Conservation (phyloP, 2,888 invertebrate species). For the Athalia circularis region DNA sequence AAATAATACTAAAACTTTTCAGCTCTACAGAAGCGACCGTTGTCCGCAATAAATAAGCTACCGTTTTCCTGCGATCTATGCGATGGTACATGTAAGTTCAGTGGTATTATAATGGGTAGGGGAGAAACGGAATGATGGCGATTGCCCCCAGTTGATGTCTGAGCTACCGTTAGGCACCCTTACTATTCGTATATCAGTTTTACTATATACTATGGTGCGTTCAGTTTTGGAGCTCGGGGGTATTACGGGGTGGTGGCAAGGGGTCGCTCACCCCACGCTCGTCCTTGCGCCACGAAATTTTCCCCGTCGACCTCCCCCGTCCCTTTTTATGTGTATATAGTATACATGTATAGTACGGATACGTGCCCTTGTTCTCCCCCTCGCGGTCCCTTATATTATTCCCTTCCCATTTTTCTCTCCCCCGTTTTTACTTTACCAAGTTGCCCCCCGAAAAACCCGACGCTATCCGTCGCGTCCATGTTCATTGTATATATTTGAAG, state of each 20-base stretch:
- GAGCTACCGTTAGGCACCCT: constrained; percentile 13
- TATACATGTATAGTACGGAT: no score
- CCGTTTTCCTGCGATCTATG: no score
- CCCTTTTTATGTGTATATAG: neutral
- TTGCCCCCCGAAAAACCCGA: constrained; percentile 45
- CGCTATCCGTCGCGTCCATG: constrained; percentile 28
- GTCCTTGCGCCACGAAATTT: constrained; percentile 41
- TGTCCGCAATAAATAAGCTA: no score
- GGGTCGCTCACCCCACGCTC: constrained; percentile 43
- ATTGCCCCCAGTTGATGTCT: constrained; percentile 32
- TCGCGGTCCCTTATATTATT: constrained; percentile 52
- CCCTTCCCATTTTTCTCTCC: constrained; percentile 51
- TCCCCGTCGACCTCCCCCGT: constrained; percentile 51
- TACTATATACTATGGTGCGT: neutral
- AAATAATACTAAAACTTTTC: no score
- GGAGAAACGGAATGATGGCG: no score
- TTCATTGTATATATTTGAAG: neutral
- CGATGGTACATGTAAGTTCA: no score
- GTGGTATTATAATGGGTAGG: no score
- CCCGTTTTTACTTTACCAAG: constrained; percentile 41
- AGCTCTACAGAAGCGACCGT: no score
- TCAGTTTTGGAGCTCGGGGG: constrained; percentile 19
- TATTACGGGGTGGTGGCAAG: constrained; percentile 31
- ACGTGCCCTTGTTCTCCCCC: constrained; percentile 45
- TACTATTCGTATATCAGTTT: neutral